phyloP scores from a whole-genome alignment of 2,113 vertebrate genomes.

The Hymenochirus boettgeri region DNA sequence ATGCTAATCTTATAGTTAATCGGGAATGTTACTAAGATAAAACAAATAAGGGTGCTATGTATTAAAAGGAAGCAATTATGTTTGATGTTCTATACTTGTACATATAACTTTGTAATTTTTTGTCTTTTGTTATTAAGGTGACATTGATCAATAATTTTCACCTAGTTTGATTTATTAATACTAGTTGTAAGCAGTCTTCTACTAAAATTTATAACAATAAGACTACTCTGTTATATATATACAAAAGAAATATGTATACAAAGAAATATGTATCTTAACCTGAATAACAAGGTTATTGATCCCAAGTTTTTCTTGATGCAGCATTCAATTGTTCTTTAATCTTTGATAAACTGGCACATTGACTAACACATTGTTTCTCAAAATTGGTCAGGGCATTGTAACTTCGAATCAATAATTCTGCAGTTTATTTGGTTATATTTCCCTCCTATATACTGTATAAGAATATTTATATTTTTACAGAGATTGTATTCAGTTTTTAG shows the following conservation, averaged over 20 bases:
- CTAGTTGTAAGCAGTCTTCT: background rate
- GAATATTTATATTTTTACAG: too few relatives aligned
- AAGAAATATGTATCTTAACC: conserved; percentile 6
- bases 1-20: too few relatives aligned
- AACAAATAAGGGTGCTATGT: too few relatives aligned
- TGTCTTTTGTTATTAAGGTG: too few relatives aligned
- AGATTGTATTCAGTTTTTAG: too few relatives aligned
- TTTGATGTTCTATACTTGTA: too few relatives aligned
- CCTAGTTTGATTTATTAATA: background rate
- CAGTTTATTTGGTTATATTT: conserved; percentile 2
- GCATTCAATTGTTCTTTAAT: conserved; percentile 17
- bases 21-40: too few relatives aligned
- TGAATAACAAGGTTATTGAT: conserved; percentile 42
- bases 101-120: too few relatives aligned
- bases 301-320: conserved; percentile 27
- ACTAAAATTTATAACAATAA: conserved; percentile 3
- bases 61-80: too few relatives aligned
- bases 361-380: background rate
- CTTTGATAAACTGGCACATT: conserved; percentile 19
- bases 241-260: background rate
- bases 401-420: conserved; percentile 25
- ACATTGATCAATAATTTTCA: too few relatives aligned
- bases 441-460: too few relatives aligned
- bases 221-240: conserved; percentile 13
- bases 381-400: conserved; percentile 29